Percentiles rank a stretch among this genome's conserved stretches.
These are phyloP conservation scores for Chaenodraco wilsoni DNA, from an alignment of 2,797 vertebrate genomes.

Conservation along the genomic window DNA sequence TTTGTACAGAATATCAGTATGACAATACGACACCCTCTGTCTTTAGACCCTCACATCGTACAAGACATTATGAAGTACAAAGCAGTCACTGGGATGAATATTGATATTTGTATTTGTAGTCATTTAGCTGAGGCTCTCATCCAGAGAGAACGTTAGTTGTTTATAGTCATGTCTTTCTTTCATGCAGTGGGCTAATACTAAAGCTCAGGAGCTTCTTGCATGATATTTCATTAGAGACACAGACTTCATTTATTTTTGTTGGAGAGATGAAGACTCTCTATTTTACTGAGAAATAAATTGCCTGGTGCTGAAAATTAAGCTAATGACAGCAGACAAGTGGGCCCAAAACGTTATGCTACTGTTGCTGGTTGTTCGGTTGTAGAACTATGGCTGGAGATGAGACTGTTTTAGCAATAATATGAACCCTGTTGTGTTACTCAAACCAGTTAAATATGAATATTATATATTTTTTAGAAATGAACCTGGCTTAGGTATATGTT, in stretches of 20 bases:
- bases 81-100: slow-evolving; percentile 20
- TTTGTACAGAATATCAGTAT: no score
- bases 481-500: not conserved
- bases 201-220: not conserved
- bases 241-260: not conserved
- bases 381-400: no score
- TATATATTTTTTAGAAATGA: not conserved
- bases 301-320: not conserved
- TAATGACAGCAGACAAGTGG: not conserved
- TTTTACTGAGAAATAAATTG: no score
- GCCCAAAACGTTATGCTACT: not conserved
- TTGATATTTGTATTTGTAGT: not conserved
- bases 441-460: not conserved
- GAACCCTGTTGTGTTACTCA: not conserved
- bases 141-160: no score
- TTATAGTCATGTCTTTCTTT: no score
- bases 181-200: not conserved
- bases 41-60: no score
- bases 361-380: not conserved
- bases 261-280: not conserved
- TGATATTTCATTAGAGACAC: slow-evolving; percentile 2
- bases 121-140: no score
- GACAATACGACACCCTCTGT: no score
- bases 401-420: no score
- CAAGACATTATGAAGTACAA: slow-evolving; percentile 48